Percentiles rank a stretch among this genome's conserved stretches.
phyloP scores from a whole-genome alignment of 2,888 invertebrate species.

The Branchellion lobata region DNA sequence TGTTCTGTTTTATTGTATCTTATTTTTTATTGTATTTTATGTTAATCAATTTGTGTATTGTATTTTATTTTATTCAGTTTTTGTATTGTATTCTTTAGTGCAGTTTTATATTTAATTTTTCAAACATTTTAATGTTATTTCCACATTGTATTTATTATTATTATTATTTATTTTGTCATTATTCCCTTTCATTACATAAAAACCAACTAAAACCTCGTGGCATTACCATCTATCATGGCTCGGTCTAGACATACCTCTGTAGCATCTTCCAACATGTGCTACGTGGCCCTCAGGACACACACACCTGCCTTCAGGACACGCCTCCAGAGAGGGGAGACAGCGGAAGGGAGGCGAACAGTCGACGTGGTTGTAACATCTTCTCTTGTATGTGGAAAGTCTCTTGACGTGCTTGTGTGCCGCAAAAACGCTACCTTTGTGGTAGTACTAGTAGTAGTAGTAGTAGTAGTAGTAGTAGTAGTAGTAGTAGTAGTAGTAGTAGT shows the following conservation, averaged over 20 bases:
- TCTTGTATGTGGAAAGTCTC: background rate
- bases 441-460: too few relatives aligned
- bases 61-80: background rate
- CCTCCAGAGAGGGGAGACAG: background rate
- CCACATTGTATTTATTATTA: background rate
- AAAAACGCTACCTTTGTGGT: too few relatives aligned
- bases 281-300: background rate
- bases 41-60: too few relatives aligned
- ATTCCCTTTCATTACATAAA: background rate
- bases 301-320: background rate
- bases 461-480: slow-evolving; percentile 8
- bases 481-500: slow-evolving; percentile 43
- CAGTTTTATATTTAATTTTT: too few relatives aligned
- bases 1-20: too few relatives aligned
- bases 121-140: background rate
- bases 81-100: too few relatives aligned
- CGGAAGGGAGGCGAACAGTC: background rate
- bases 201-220: background rate
- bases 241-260: background rate
- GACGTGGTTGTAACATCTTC: background rate
- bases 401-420: too few relatives aligned
- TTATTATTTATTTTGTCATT: background rate
- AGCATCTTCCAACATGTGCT: background rate
- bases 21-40: too few relatives aligned
- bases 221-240: background rate